phyloP scores from a whole-genome alignment of 30 jellyfish, hydroid and myxozoan species.

The Hydractinia echinata region DNA sequence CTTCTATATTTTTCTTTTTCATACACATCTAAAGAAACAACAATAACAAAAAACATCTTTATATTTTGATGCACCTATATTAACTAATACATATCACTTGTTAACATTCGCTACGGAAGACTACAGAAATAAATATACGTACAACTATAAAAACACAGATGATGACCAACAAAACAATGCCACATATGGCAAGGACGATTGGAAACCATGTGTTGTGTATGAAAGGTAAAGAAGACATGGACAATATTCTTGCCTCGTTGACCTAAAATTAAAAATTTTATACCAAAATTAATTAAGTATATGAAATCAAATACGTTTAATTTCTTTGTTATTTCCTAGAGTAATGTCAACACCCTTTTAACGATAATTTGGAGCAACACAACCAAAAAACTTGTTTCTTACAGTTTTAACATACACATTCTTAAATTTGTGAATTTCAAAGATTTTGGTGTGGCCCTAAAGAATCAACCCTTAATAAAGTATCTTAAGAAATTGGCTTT shows the following conservation, averaged over 20 bases:
- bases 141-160: slow-evolving; percentile 42
- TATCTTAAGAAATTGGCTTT: no score
- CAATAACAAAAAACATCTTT: not conserved
- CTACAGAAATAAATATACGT: not conserved
- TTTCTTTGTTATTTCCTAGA: no score
- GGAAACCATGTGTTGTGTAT: slow-evolving; percentile 74
- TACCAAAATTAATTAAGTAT: not conserved
- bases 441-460: no score
- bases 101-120: no score
- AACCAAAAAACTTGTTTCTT: no score
- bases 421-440: no score
- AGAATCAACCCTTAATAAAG: no score
- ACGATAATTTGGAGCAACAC: no score
- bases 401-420: no score
- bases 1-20: slow-evolving; percentile 4
- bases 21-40: not conserved
- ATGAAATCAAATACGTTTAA: no score
- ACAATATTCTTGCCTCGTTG: slow-evolving; percentile 13
- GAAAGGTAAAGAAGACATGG: slow-evolving; percentile 23
- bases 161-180: slow-evolving; percentile 47
- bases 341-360: no score
- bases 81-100: no score
- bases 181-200: slow-evolving; percentile 58
- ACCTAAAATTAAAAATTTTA: slow-evolving; percentile 19
- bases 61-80: not conserved